Conservation (phyloP, 1,140 invertebrate genomes). For the Drosophila jambulina region DNA sequence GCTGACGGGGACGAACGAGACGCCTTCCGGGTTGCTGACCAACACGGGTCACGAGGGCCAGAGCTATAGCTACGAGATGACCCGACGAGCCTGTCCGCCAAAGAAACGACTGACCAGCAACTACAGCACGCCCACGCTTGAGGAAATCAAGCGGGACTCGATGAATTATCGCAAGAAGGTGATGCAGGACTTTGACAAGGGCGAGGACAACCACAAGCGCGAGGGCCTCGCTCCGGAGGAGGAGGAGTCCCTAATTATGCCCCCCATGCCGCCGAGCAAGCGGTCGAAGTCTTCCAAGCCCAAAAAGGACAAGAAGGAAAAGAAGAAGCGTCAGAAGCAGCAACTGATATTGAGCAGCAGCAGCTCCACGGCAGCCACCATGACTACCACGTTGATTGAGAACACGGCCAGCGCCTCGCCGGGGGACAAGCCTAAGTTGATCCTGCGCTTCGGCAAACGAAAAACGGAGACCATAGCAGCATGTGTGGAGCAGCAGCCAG, state of each 20-base stretch:
- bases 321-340: conserved; percentile 85
- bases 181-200: conserved; percentile 92
- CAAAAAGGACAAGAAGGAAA: conserved; percentile 89
- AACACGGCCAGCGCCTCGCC: conserved; percentile 84
- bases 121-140: conserved; percentile 88
- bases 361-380: conserved; percentile 35
- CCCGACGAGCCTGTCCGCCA: conserved; percentile 87
- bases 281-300: conserved; percentile 84
- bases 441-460: conserved; percentile 87
- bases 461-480: conserved; percentile 70
- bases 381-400: conserved; percentile 82
- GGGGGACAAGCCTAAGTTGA: conserved; percentile 87
- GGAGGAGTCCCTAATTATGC: conserved; percentile 25
- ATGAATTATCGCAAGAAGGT: conserved; percentile 95
- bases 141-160: conserved; percentile 92
- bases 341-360: conserved; percentile 43
- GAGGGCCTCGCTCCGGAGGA: conserved; percentile 25
- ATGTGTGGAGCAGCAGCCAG: conserved; percentile 13
- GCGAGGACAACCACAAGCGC: conserved; percentile 86
- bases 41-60: conserved; percentile 78
- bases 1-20: conserved; percentile 59
- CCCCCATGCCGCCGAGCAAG: conserved; percentile 72
- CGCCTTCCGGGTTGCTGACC: conserved; percentile 86
- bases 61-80: conserved; percentile 85
- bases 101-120: conserved; percentile 91